phyloP scores from a whole-genome alignment of 2,888 invertebrate species.

The Pyrrhosoma nymphula region DNA sequence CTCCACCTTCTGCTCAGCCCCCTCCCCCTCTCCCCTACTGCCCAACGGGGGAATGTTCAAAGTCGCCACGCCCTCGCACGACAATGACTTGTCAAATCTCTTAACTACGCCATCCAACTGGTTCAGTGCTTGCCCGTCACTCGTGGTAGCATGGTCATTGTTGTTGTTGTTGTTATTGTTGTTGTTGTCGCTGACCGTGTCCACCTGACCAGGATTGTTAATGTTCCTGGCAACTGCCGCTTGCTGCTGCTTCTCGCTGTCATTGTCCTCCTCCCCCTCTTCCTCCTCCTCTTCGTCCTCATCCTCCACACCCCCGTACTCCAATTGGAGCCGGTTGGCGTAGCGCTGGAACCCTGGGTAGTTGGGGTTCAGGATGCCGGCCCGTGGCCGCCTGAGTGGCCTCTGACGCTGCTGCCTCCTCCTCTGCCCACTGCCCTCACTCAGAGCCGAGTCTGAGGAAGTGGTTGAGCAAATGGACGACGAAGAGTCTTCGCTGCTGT shows the following conservation, averaged over 20 bases:
- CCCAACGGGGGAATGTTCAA: slow-evolving; percentile 1
- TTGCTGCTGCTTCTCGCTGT: slow-evolving; percentile 79
- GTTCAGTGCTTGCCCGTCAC: slow-evolving; percentile 77
- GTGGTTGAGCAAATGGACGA: background rate
- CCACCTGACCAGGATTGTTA: slow-evolving; percentile 75
- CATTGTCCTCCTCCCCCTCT: slow-evolving; percentile 79
- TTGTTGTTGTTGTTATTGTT: slow-evolving; percentile 75
- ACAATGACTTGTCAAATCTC: slow-evolving; percentile 78
- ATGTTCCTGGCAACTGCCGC: slow-evolving; percentile 76
- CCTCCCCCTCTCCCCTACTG: slow-evolving; percentile 7
- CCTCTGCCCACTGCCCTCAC: background rate
- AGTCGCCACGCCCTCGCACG: slow-evolving; percentile 77
- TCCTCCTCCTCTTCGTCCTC: slow-evolving; percentile 78
- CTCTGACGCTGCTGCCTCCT: background rate
- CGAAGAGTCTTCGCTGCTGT: background rate
- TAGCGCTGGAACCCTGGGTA: slow-evolving; percentile 92
- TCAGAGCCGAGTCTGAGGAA: background rate
- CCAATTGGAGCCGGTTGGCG: slow-evolving; percentile 83
- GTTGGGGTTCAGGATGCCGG: slow-evolving; percentile 89
- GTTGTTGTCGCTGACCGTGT: slow-evolving; percentile 73
- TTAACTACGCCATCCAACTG: slow-evolving; percentile 79
- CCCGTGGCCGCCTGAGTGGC: background rate
- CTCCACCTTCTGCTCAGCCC: background rate
- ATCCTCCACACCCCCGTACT: slow-evolving; percentile 78
- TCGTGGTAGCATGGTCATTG: slow-evolving; percentile 69